phyloP scores from a whole-genome alignment of 53 echinoderm and acorn worm species.

The Crossaster papposus region DNA sequence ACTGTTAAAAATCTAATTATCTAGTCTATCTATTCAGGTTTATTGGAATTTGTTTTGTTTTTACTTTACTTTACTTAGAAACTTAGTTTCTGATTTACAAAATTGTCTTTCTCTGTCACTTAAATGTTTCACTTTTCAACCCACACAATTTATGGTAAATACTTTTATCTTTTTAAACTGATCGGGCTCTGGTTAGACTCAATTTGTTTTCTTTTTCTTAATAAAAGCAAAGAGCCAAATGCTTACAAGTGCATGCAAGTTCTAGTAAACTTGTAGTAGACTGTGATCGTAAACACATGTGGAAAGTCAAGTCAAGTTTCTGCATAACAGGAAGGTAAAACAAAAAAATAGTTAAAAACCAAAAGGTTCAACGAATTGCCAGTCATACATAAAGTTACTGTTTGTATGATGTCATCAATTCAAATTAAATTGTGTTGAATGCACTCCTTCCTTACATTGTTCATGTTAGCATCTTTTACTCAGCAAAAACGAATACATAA shows the following conservation, averaged over 20 bases:
- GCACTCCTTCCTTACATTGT: neutral
- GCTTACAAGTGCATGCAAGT: neutral
- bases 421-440: neutral
- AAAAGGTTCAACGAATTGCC: no score
- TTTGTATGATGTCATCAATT: neutral
- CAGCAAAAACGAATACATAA: slow-evolving; percentile 34
- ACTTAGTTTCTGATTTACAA: slow-evolving; percentile 3
- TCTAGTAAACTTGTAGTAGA: no score
- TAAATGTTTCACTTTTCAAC: neutral
- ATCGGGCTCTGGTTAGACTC: neutral
- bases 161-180: neutral
- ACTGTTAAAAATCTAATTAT: slow-evolving; percentile 35
- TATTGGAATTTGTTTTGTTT: neutral
- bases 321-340: no score
- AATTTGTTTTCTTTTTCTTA: neutral
- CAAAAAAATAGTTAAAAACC: no score
- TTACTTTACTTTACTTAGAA: slow-evolving; percentile 8
- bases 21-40: slow-evolving; percentile 43
- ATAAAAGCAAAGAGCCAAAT: neutral
- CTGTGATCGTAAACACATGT: neutral
- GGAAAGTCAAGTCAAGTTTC: neutral
- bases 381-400: neutral
- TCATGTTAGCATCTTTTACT: slow-evolving; percentile 12
- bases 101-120: neutral
- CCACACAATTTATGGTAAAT: slow-evolving; percentile 4